Conservation (phyloP, 1,140 invertebrate genomes). For the Scaptomyza montana region DNA sequence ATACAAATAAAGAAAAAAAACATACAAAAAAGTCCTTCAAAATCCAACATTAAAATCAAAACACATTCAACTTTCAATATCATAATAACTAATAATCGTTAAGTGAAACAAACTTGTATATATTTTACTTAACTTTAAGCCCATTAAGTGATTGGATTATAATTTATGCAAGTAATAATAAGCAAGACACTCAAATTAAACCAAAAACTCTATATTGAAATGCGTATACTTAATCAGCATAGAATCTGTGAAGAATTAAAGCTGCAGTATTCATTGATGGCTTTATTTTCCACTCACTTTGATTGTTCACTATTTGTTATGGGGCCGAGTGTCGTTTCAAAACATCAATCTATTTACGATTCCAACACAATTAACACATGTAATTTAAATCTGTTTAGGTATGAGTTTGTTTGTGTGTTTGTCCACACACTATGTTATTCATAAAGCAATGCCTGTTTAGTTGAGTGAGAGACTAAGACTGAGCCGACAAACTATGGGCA, state of each 20-base stretch:
- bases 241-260: no score
- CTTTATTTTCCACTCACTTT: not conserved
- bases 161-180: no score
- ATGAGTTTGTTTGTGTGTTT: constrained; percentile 1
- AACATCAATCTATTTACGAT: constrained; percentile 52
- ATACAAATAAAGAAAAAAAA: not conserved
- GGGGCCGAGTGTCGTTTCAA: constrained; percentile 13
- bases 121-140: no score
- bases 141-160: no score
- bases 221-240: no score
- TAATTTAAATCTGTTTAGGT: not conserved
- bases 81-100: no score
- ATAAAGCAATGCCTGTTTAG: constrained; percentile 33
- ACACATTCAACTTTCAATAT: no score
- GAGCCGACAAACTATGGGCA: constrained; percentile 14
- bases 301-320: constrained; percentile 10
- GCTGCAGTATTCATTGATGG: not conserved
- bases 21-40: not conserved
- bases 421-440: constrained; percentile 25
- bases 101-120: no score
- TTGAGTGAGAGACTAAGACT: constrained; percentile 14
- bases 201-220: no score
- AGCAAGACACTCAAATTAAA: no score
- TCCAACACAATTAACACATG: constrained; percentile 49
- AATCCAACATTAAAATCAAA: not conserved